Evolutionary conservation across 92 coral and sea anemone species (phyloP).

Genomic region (Parazoanthus swiftii): DNA sequence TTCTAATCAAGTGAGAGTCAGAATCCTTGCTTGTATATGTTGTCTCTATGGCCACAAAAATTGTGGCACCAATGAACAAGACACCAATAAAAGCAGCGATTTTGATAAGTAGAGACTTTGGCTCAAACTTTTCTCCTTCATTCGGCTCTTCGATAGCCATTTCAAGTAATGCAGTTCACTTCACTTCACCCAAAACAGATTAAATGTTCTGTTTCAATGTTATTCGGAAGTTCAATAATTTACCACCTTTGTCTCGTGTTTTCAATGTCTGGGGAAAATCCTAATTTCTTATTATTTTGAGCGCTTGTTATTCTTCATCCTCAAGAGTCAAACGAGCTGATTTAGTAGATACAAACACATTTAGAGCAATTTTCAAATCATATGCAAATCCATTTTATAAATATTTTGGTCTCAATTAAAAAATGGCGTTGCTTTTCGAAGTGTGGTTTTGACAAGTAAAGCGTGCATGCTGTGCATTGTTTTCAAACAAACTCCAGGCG

Average conservation of each 20-base stretch:
- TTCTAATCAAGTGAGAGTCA: slow-evolving; percentile 21
- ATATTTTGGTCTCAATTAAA: not conserved
- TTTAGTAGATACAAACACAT: not conserved
- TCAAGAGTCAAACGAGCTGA: not conserved
- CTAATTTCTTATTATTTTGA: not conserved
- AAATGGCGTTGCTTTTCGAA: not conserved
- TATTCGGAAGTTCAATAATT: not conserved
- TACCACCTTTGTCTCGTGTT: not conserved
- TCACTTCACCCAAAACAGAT: not conserved
- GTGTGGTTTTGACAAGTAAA: not conserved
- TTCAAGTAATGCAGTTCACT: not conserved
- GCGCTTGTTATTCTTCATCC: not conserved
- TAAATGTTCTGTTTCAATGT: not conserved
- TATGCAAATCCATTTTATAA: not conserved
- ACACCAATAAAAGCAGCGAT: slow-evolving; percentile 54
- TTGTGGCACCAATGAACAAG: slow-evolving; percentile 81
- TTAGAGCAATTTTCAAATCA: not conserved
- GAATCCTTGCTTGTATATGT: slow-evolving; percentile 11
- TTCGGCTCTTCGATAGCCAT: slow-evolving; percentile 24
- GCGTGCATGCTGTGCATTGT: slow-evolving; percentile 6
- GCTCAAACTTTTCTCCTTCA: slow-evolving; percentile 60
- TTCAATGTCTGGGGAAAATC: not conserved
- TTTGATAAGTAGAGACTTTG: slow-evolving; percentile 69
- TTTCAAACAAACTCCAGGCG: slow-evolving; percentile 14
- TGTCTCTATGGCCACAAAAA: slow-evolving; percentile 76